Base-by-base conservation (phyloP, 2,113 vertebrate species). In the Ptychochromis oligacanthus region DNA sequence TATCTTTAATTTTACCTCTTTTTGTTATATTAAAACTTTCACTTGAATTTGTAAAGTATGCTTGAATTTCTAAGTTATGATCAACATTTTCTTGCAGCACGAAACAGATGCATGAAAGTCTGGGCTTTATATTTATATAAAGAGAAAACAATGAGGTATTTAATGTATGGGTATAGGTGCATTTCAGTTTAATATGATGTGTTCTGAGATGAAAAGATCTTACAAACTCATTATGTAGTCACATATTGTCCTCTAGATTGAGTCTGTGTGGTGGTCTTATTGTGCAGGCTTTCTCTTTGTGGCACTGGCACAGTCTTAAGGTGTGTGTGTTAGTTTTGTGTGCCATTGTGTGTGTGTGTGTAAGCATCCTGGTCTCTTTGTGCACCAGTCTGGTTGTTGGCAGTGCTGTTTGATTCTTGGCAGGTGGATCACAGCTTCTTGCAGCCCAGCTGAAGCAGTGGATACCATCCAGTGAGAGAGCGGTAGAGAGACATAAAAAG, bases 381-480 rank as follows among this genome's bases (percentile, higher is more conserved):
- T 94, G 87, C 38, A 74, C 89, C 89, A 91, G 87, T 92, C 90
- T 80, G 87, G 89, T 81, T 92, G 88, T 88, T 95, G 93, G 93
- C 93, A 94, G 81, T 4, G 22, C 81, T 13, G 87, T 90, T 94
- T 92, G 93, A 94, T 91, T 93, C 86, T 94, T 95, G 93, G 93
- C 93, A 94, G 93, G 91, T 93, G 94, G 93, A 93, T 93, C 91
- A 93, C 92, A 95, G 93, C 91, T 88, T 89, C 89, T 90, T 83
- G 91, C 85, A 80, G 86, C 89, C 85, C 88, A 91, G 91, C 88
- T 93, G 87, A 93, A 91, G 84, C 20, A 40, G 79, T 83, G 91
- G 93, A 91, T 79, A 75, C 83, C 75, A 31, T 92, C 89, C 85
- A 86, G 86, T 54, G 77, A 91, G 64, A 77, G 75, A 75, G 77